Conservation (phyloP, 2,113 vertebrate species). For the Rhombomys opimus region DNA sequence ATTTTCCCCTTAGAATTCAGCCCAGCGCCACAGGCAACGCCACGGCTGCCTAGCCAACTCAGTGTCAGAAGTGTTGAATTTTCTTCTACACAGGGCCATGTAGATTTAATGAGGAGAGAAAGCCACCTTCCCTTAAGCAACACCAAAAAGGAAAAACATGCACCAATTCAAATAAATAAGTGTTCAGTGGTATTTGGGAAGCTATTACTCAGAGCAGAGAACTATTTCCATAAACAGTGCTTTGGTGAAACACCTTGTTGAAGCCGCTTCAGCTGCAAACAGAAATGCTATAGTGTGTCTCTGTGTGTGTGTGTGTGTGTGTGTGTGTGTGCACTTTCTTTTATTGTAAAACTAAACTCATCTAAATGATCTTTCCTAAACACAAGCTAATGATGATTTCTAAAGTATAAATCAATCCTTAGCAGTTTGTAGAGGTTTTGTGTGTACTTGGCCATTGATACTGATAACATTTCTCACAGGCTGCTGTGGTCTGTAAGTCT, state of each 20-base stretch:
- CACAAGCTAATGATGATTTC: not conserved
- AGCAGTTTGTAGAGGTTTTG: not conserved
- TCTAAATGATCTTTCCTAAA: not conserved
- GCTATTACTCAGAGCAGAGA: not conserved
- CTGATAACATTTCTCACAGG: not conserved
- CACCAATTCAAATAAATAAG: not conserved
- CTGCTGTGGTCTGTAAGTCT: not conserved
- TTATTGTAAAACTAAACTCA: not conserved
- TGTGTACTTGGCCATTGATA: not conserved
- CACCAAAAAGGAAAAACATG: not conserved
- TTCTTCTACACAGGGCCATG: not conserved
- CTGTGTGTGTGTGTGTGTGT: too few relatives aligned
- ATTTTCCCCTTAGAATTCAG: not conserved
- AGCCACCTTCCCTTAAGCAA: not conserved
- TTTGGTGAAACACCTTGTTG: not conserved
- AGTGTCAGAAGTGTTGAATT: conserved; percentile 1
- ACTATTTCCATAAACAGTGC: not conserved
- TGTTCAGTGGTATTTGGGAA: not conserved
- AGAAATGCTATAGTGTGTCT: not conserved
- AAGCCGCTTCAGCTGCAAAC: not conserved
- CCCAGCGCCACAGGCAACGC: not conserved
- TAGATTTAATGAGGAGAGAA: not conserved
- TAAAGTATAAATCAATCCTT: not conserved
- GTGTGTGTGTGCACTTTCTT: not conserved
- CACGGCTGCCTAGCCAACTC: not conserved